Base-by-base conservation (phyloP, 2,797 vertebrate species). In the Parauchenoglanis punctatus region DNA sequence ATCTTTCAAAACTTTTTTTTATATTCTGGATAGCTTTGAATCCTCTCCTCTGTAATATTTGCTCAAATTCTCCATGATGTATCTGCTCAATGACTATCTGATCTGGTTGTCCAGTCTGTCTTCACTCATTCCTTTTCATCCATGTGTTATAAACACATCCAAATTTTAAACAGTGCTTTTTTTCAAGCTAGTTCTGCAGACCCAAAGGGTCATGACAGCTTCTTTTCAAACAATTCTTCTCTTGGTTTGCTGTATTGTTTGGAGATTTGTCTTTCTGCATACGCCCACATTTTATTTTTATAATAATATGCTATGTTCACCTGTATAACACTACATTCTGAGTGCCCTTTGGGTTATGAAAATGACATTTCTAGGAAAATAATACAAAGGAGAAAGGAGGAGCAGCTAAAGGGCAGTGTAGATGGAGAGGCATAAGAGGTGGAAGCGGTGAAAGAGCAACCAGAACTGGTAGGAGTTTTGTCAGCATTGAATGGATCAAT, bases 401-500 rank as follows among this genome's bases (percentile, higher is more conserved):
- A 77, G 44, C 20, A 83, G 31, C 23, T 75, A 52, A 65, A 82
- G 56, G 58, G 49, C 58, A 77, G 80, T n/a, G 59, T 44, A 25
- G 68, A 59, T 58, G 28, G 56, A 83, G 67, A 23, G 12, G n/a
- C 7, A 59, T 15, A 82, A 75, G 83, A 83, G 54, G 46, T 11
- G n/a, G 52, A 85, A 25, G 31, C 67, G 31, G 20, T 40, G 25
- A 78, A n/a, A 85, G 54, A 73, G 40, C 73, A 77, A 81, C 10
- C 40, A 59, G 35, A 87, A 85, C 87, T 72, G 88, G 91, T 92
- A 90, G 94, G 52, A 40, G 91, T 89, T 90, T 89, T 88, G 59
- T 88, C 90, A 83, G 90, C 89, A 89, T 89, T 92, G 86, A 90
- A 94, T 92, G 93, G 94, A 95, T 94, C 92, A 91, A 92, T 92